Conservation (phyloP, 2,888 invertebrate species). For the Spisula subtruncata region DNA sequence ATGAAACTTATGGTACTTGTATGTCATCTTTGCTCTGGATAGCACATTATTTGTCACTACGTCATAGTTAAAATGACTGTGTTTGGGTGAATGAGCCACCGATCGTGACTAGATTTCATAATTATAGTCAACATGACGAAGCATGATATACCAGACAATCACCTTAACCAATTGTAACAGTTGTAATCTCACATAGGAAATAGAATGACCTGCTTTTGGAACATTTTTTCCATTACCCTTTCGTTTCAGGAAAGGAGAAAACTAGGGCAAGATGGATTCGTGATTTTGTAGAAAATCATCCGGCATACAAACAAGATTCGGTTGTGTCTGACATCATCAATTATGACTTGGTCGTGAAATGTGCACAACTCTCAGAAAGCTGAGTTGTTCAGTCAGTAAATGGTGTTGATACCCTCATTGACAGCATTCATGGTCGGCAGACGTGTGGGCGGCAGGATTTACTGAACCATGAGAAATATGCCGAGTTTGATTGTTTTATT, state of each 20-base stretch:
- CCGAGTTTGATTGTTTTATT: no score
- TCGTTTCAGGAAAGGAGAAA: slow-evolving; percentile 92
- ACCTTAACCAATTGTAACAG: background rate
- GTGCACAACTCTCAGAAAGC: slow-evolving; percentile 67
- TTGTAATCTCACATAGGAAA: background rate
- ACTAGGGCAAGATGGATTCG: slow-evolving; percentile 99
- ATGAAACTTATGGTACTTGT: no score
- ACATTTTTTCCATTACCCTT: background rate
- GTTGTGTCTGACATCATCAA: slow-evolving; percentile 91
- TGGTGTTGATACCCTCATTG: no score
- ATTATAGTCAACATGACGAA: no score
- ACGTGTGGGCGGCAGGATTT: no score
- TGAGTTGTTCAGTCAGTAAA: background rate
- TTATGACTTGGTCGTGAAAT: slow-evolving; percentile 81
- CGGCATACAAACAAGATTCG: slow-evolving; percentile 96
- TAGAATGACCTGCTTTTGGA: background rate
- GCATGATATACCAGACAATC: background rate
- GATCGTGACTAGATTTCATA: no score
- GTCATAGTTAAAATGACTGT: no score
- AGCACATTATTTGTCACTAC: no score
- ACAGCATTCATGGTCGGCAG: no score
- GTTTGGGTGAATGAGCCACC: no score
- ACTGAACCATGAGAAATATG: no score
- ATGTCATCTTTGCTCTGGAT: no score
- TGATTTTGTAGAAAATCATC: slow-evolving; percentile 95